phyloP scores from a whole-genome alignment of 2,888 invertebrate species.

The Criorhina ranunculi region DNA sequence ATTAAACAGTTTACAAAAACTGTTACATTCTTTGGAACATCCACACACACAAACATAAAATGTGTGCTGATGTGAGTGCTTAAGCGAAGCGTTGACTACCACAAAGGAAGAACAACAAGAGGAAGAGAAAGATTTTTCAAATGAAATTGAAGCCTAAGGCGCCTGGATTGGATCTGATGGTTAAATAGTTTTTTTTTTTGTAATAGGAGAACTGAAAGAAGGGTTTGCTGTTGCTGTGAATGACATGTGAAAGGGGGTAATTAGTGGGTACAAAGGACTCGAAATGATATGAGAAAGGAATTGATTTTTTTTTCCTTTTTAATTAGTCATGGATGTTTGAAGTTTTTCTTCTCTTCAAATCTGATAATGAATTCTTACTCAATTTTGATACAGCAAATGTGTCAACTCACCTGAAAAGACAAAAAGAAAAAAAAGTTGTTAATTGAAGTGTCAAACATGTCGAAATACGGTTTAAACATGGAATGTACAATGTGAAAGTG shows the following conservation, averaged over 20 bases:
- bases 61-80: conserved; percentile 16
- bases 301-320: conserved; percentile 3
- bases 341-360: not conserved
- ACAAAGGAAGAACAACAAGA: not conserved
- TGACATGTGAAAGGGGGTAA: conserved; percentile 59
- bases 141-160: conserved; percentile 21
- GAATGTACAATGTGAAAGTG: not conserved
- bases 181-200: conserved; percentile 42
- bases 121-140: not conserved
- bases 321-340: not conserved
- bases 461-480: too few relatives aligned
- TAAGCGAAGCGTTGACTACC: conserved; percentile 16
- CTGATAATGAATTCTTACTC: conserved; percentile 28
- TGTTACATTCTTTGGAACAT: conserved; percentile 33
- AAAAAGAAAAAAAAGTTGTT: conserved; percentile 1
- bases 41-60: too few relatives aligned
- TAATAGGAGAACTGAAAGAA: not conserved
- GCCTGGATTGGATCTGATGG: conserved; percentile 23
- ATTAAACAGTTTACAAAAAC: conserved; percentile 62
- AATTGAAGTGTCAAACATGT: not conserved
- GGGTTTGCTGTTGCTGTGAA: conserved; percentile 5
- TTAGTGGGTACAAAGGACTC: conserved; percentile 42
- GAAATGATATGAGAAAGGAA: conserved; percentile 15
- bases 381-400: conserved; percentile 1
- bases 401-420: conserved; percentile 60